Percentiles rank a stretch among this genome's conserved stretches.
These are phyloP conservation scores for Sepioteuthis lessoniana DNA, from an alignment of 2,888 invertebrate genomes.

Conservation along the genomic window DNA sequence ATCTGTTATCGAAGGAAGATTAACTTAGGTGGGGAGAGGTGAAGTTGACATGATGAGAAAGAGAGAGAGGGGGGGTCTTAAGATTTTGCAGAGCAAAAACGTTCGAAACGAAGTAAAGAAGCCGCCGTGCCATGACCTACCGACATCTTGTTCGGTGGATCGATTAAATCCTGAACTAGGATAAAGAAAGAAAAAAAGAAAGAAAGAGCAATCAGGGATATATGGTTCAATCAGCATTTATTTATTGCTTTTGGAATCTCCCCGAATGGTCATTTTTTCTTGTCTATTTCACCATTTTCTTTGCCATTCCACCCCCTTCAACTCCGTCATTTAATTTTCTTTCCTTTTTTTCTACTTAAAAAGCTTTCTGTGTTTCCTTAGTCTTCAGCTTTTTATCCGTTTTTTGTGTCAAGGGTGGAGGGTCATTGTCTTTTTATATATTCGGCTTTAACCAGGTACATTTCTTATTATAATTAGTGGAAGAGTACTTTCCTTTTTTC, in stretches of 20 bases:
- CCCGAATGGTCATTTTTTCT: neutral
- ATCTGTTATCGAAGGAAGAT: neutral
- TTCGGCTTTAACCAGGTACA: no score
- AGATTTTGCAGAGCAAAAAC: neutral
- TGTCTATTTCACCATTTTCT: neutral
- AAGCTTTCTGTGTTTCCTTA: no score
- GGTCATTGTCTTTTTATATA: no score
- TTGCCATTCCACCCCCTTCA: no score
- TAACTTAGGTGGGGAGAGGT: neutral
- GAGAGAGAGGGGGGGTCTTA: neutral
- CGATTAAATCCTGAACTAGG: neutral
- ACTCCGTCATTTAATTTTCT: no score
- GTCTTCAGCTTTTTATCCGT: no score
- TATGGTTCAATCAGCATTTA: neutral
- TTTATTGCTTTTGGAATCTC: neutral
- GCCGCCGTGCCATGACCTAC: neutral
- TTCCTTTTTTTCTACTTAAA: no score
- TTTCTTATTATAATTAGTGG: no score
- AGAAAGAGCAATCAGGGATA: neutral
- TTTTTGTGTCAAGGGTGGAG: no score
- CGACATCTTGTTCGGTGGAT: neutral
- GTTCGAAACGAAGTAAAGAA: neutral
- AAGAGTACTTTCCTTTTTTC: no score
- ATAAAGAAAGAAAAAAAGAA: neutral
- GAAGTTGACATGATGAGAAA: neutral